phyloP scores from a whole-genome alignment of 2,113 vertebrate genomes.

The Dascyllus trimaculatus region DNA sequence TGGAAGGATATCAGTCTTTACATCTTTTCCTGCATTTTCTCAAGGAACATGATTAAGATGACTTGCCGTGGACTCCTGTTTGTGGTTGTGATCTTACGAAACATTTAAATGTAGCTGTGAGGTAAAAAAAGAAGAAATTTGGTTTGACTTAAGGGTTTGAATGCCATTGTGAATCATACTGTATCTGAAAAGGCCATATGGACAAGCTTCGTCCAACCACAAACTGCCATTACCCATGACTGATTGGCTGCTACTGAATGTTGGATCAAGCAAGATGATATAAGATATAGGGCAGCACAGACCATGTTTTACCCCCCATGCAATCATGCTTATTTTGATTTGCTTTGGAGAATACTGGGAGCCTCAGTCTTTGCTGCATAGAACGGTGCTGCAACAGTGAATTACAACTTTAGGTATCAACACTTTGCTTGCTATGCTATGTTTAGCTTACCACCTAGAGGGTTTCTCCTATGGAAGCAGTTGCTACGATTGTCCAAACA shows the following conservation, averaged over 20 bases:
- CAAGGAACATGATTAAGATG: conserved; percentile 40
- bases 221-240: conserved; percentile 1
- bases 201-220: no score
- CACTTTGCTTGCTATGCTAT: not conserved
- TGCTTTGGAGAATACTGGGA: not conserved
- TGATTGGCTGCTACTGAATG: not conserved
- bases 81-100: conserved; percentile 20
- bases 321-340: not conserved
- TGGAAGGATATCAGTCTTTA: conserved; percentile 43
- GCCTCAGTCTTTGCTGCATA: not conserved
- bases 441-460: not conserved
- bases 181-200: not conserved
- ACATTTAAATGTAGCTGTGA: no score
- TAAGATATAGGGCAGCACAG: not conserved
- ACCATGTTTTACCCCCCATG: not conserved
- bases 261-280: not conserved
- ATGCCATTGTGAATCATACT: conserved; percentile 13
- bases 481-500: conserved; percentile 58
- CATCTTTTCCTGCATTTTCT: conserved; percentile 49
- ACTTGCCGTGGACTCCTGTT: conserved; percentile 27
- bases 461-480: conserved; percentile 34
- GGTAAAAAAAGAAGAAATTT: no score
- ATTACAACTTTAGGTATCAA: not conserved
- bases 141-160: no score
- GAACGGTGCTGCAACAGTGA: not conserved